Conservation (phyloP, 2,113 vertebrate species). For the Gallinago paraguaiae region DNA sequence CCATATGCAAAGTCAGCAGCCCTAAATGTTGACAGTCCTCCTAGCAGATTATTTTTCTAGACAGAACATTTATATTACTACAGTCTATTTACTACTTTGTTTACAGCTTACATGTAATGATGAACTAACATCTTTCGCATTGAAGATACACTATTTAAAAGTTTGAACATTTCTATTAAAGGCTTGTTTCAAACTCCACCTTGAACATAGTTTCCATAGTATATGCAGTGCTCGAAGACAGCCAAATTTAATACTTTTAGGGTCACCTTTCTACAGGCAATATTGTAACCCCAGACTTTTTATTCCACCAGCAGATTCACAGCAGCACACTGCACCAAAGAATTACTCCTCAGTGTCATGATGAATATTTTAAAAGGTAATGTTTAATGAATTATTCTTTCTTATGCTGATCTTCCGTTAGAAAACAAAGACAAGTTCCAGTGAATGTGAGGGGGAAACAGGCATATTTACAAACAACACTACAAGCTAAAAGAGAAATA, state of each 20-base stretch:
- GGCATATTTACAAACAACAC: not conserved
- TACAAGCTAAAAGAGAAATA: not conserved
- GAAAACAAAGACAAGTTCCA: not conserved
- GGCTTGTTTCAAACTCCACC: not conserved
- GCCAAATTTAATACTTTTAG: not conserved
- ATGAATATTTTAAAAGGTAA: not conserved
- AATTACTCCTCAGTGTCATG: not conserved
- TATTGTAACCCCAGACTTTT: not conserved
- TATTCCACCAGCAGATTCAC: not conserved
- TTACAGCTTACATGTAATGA: not conserved
- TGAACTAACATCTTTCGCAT: rapidly evolving
- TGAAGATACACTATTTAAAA: not conserved
- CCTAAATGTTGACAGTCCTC: not conserved
- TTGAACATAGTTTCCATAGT: not conserved
- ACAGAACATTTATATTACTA: not conserved
- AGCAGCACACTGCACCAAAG: not conserved
- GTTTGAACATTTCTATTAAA: not conserved
- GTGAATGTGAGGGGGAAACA: not conserved
- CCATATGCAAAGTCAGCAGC: not conserved
- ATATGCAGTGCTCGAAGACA: not conserved
- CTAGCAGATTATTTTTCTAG: not conserved
- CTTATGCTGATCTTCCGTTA: not conserved
- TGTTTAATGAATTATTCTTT: not conserved
- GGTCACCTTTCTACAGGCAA: not conserved
- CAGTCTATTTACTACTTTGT: not conserved